Evolutionary conservation across 2,888 invertebrate species (phyloP).

Genomic region (Rhimphoctona megacephalus): DNA sequence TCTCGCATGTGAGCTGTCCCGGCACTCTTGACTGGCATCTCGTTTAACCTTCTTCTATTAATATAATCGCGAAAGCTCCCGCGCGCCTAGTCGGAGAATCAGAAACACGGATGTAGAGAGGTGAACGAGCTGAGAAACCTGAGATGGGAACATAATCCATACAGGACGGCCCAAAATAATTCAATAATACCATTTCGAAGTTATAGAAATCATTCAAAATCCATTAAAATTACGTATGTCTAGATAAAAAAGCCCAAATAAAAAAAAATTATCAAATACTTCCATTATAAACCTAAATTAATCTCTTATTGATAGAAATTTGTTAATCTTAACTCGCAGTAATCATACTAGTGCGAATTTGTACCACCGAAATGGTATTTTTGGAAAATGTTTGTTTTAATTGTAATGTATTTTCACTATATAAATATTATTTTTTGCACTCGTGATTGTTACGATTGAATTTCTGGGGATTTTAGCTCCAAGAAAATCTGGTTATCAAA

Average conservation of each 20-base stretch:
- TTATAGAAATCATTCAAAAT: neutral
- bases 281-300: too few relatives aligned
- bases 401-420: too few relatives aligned
- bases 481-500: too few relatives aligned
- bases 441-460: too few relatives aligned
- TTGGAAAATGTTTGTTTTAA: too few relatives aligned
- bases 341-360: too few relatives aligned
- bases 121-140: conserved; percentile 53
- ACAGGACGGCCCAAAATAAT: neutral
- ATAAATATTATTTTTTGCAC: too few relatives aligned
- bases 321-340: too few relatives aligned
- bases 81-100: conserved; percentile 11
- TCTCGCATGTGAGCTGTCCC: conserved; percentile 33
- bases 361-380: too few relatives aligned
- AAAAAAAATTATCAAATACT: neutral
- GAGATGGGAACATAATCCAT: neutral
- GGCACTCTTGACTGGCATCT: conserved; percentile 60
- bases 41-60: conserved; percentile 69
- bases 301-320: too few relatives aligned
- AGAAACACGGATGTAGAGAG: conserved; percentile 52
- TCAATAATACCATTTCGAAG: neutral
- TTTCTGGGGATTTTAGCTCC: too few relatives aligned
- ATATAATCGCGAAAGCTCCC: conserved; percentile 60
- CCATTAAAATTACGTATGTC: neutral
- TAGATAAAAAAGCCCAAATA: neutral